These are phyloP conservation scores for Orbicella faveolata DNA, from an alignment of 64 coral and sea anemone genomes.

Conservation along the genomic window DNA sequence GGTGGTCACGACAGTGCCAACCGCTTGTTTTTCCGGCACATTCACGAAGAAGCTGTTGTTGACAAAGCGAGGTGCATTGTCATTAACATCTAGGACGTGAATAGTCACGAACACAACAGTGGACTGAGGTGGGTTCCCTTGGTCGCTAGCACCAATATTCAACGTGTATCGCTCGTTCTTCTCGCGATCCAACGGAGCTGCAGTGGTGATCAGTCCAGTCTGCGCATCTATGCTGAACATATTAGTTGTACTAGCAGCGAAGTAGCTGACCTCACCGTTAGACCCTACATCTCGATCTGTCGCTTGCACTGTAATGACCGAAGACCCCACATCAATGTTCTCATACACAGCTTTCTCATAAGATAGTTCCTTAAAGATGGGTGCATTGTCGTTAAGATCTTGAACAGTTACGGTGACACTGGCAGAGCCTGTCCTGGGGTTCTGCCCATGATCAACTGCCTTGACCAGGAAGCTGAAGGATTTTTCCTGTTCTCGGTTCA, in stretches of 20 bases:
- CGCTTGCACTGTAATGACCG: constrained; percentile 36
- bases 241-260: neutral
- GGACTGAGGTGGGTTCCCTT: constrained; percentile 1
- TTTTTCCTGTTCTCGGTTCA: constrained; percentile 63
- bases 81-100: constrained; percentile 69
- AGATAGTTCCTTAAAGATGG: constrained; percentile 14
- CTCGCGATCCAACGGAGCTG: constrained; percentile 53
- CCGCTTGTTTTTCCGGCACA: constrained; percentile 56
- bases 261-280: constrained; percentile 48
- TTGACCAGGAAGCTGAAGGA: constrained; percentile 56
- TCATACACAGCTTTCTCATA: constrained; percentile 50
- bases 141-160: constrained; percentile 51
- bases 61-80: constrained; percentile 70
- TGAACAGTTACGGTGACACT: constrained; percentile 56
- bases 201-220: constrained; percentile 44
- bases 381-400: constrained; percentile 63
- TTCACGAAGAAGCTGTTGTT: constrained; percentile 53
- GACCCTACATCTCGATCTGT: constrained; percentile 38
- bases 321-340: constrained; percentile 16
- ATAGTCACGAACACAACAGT: constrained; percentile 41
- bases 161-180: constrained; percentile 47
- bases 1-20: constrained; percentile 54
- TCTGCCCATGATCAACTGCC: constrained; percentile 58
- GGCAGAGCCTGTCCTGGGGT: constrained; percentile 48
- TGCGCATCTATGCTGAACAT: constrained; percentile 39